Percentiles rank a stretch among this genome's conserved stretches.
Evolutionary conservation across 1,140 invertebrate species (phyloP).

Genomic region (Eumaeus atala): DNA sequence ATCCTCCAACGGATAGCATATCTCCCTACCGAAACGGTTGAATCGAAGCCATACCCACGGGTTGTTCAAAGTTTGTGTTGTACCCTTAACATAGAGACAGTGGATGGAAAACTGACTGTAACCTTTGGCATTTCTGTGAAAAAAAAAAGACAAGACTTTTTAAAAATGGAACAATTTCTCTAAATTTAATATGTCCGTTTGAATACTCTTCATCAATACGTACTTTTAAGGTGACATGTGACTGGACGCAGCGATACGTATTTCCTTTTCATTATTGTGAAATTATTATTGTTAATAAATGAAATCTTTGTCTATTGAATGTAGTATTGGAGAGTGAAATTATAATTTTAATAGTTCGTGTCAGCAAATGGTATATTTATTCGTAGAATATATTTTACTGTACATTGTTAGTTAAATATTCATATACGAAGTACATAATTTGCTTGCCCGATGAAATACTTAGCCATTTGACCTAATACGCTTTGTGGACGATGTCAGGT

Average conservation of each 20-base stretch:
- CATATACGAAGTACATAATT: constrained; percentile 13
- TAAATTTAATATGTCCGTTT: constrained; percentile 3
- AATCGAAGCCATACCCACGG: constrained; percentile 31
- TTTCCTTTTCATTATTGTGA: constrained; percentile 51
- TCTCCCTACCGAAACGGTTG: constrained; percentile 42
- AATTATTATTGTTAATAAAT: constrained; percentile 50
- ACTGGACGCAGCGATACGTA: constrained; percentile 38
- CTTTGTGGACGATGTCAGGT: constrained; percentile 9
- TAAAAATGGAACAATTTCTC: constrained; percentile 1
- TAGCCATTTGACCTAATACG: constrained; percentile 11
- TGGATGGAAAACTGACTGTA: no score
- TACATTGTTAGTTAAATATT: constrained; percentile 16
- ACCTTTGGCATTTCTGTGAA: no score
- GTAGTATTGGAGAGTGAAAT: constrained; percentile 57
- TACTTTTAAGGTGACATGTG: constrained; percentile 28
- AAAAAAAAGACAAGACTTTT: no score
- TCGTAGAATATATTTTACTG: constrained; percentile 17
- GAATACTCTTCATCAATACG: constrained; percentile 11
- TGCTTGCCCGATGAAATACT: constrained; percentile 17
- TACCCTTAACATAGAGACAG: constrained; percentile 1
- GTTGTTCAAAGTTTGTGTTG: constrained; percentile 47
- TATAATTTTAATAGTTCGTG: constrained; percentile 15
- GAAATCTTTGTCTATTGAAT: constrained; percentile 48
- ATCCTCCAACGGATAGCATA: constrained; percentile 60
- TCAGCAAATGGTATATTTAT: constrained; percentile 12